Conservation (phyloP, 2,888 invertebrate species). For the Macrosiphum euphorbiae region DNA sequence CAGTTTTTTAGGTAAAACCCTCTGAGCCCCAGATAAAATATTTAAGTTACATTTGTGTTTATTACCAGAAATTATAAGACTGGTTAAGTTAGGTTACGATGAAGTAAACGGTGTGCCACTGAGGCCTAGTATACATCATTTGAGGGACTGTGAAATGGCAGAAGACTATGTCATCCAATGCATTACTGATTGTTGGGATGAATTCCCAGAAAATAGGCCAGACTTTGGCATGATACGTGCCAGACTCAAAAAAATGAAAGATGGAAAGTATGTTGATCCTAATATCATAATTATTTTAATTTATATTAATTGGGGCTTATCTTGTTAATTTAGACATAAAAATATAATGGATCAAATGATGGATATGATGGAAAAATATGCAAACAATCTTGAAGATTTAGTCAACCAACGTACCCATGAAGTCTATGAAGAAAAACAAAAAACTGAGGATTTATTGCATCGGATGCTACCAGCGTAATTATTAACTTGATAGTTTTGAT, state of each 20-base stretch:
- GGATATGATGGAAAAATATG: constrained; percentile 98
- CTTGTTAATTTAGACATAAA: constrained; percentile 75
- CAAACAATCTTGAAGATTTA: constrained; percentile 93
- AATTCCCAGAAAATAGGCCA: constrained; percentile 85
- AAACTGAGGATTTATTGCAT: constrained; percentile 92
- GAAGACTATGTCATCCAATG: constrained; percentile 85
- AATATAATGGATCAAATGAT: constrained; percentile 98
- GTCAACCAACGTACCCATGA: constrained; percentile 91
- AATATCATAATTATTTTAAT: background rate
- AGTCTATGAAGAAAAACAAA: constrained; percentile 91
- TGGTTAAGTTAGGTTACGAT: constrained; percentile 76
- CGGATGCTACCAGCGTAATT: constrained; percentile 93
- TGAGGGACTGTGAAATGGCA: constrained; percentile 80
- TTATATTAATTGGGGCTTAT: background rate
- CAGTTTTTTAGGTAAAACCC: constrained; percentile 41
- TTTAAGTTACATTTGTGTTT: constrained; percentile 63
- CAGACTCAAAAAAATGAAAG: constrained; percentile 88
- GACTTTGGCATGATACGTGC: constrained; percentile 86
- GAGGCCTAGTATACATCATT: constrained; percentile 82
- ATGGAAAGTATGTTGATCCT: constrained; percentile 80
- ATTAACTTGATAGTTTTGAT: constrained; percentile 19
- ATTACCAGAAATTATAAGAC: constrained; percentile 84
- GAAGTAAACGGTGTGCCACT: constrained; percentile 80
- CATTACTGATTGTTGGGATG: constrained; percentile 92
- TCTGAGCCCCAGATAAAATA: constrained; percentile 33